Percentiles rank a stretch among this genome's conserved stretches.
Evolutionary conservation across 30 jellyfish, hydroid and myxozoan species (phyloP).

Genomic region (Aurelia sp.): DNA sequence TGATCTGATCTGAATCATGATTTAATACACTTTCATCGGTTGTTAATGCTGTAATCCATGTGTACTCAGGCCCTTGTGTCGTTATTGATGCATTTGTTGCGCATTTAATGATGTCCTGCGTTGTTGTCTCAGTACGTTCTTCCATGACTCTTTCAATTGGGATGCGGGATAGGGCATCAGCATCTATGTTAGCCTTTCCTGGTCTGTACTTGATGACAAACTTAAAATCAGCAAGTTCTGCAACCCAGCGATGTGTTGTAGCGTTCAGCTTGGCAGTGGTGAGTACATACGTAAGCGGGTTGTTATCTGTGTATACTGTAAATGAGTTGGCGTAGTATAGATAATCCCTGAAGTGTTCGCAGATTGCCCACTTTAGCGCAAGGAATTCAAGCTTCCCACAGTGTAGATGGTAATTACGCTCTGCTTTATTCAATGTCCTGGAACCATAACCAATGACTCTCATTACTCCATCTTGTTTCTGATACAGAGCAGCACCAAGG

Average conservation of each 20-base stretch:
- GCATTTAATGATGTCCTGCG: neutral
- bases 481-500: constrained; percentile 58
- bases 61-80: constrained; percentile 14
- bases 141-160: neutral
- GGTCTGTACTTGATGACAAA: constrained; percentile 50
- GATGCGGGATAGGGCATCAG: constrained; percentile 39
- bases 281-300: constrained; percentile 15
- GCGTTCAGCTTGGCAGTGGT: constrained; percentile 51
- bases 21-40: neutral
- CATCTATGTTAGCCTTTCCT: constrained; percentile 55
- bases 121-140: neutral
- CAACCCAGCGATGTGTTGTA: constrained; percentile 47
- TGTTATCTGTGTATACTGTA: constrained; percentile 29
- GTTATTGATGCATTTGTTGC: neutral
- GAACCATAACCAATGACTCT: constrained; percentile 39
- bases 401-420: constrained; percentile 24
- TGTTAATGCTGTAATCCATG: constrained; percentile 15
- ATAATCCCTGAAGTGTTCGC: constrained; percentile 20
- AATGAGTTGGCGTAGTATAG: constrained; percentile 7
- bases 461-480: constrained; percentile 14
- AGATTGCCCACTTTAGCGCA: constrained; percentile 32
- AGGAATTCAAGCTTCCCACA: neutral
- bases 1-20: constrained; percentile 4
- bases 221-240: constrained; percentile 45
- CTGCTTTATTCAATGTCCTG: constrained; percentile 19